A percentile compares a stretch with the other conserved stretches of the same genome.
Conservation (phyloP, 2,888 invertebrate species). For the Cordylochernes scorpioides region DNA sequence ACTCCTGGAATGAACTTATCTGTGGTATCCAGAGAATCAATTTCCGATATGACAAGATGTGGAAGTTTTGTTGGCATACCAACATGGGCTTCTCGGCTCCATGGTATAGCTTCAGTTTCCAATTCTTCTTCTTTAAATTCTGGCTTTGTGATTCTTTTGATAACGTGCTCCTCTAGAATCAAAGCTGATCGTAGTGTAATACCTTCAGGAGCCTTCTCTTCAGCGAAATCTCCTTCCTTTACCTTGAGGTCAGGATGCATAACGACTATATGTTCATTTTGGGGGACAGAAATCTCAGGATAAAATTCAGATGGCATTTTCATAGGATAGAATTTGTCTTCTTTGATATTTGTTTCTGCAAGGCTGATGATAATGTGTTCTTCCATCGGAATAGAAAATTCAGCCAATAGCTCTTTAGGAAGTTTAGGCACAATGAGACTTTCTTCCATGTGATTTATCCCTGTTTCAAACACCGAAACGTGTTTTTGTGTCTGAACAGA, state of each 20-base stretch:
- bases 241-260: too few species aligned
- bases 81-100: constrained; percentile 4
- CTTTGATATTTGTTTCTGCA: constrained; percentile 11
- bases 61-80: constrained; percentile 9
- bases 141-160: constrained; percentile 7
- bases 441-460: constrained; percentile 6
- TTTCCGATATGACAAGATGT: constrained; percentile 12
- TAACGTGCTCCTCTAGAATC: constrained; percentile 9
- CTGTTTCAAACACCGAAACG: constrained; percentile 6
- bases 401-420: constrained; percentile 6
- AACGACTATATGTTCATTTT: constrained; percentile 8
- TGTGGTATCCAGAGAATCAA: constrained; percentile 6
- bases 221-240: constrained; percentile 10
- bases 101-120: constrained; percentile 8
- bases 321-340: constrained; percentile 9
- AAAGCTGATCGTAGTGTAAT: constrained; percentile 9
- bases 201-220: constrained; percentile 4
- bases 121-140: constrained; percentile 11
- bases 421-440: constrained; percentile 4
- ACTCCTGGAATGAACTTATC: constrained; percentile 4
- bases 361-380: constrained; percentile 12
- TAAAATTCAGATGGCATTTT: constrained; percentile 2
- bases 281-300: constrained; percentile 7
- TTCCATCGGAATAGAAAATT: constrained; percentile 7
- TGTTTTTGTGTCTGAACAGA: constrained; percentile 9